Base-by-base conservation (phyloP, 2,113 vertebrate genomes). In the Microcebus jonahi region DNA sequence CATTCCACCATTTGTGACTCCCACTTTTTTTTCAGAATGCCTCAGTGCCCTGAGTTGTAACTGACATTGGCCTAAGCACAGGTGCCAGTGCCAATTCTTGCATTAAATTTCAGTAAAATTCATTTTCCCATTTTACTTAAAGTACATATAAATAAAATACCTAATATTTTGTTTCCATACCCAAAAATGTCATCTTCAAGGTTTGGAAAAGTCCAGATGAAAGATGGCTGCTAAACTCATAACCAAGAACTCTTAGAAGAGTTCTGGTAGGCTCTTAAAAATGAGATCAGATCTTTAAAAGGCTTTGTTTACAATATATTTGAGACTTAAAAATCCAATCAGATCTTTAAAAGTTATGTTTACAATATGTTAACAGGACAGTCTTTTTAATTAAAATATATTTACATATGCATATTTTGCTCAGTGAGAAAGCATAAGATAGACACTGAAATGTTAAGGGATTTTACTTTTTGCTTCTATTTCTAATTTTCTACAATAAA, bases 111-210 rank as follows among this genome's bases (percentile, higher is more conserved):
- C 14, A 92, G 63, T 70, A 57, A 83, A 48, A 68, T 86, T 76
- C 75, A 77, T 59, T 67, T 89, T 90, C 8, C 39, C 17, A 27
- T 73, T 95, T 89, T 94, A 88, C 39, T 42, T 45, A 17, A 45
- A 45, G 71, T 75, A 75, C 12, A 42, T 65, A 83, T 45, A 63
- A 83, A 39, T 82, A 42, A 73, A 71, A 55, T 65, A 77, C 12
- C 53, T 84, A 92, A 45, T 70, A 63, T 65, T 91, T 94, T 88
- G 13, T 88, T 88, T 70, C 34, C 90, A 85, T 71, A 65, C 34
- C 11, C 68, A 34, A 67, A 92, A 89, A 71, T 36, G 90, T 17
- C 25, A 57, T 73, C 39, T 90, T 75, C 10, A 96, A 59, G n/a
- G 34, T 42, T 63, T 79, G 42, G 67, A 61, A 87, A 95, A 34